Evolutionary conservation across 2,888 invertebrate species (phyloP), one percentile per base, ranked within the genome.

Genomic region (Mesodorylaimus sp.): DNA sequence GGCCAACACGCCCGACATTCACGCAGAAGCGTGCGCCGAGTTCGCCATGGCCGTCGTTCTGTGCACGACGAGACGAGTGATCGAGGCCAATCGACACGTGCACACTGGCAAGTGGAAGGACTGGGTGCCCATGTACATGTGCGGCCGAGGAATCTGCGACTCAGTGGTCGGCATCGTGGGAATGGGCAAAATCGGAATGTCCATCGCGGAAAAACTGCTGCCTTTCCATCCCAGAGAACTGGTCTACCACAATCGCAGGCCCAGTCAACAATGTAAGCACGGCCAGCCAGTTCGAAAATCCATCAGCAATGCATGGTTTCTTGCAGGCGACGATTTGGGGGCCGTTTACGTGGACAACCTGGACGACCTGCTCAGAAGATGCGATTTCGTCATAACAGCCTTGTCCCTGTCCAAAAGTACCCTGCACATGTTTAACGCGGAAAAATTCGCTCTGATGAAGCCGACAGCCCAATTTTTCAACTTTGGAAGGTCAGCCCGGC

Each of bases 81-180:
- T 84, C 21, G 86, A 88, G 72, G 83, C 86, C 1, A 77, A 77
- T 53, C 50, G 55, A 16, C 54, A 55, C 13, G 57, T 62, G 10
- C 54, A 53, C 46, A 56, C 75, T 54, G 87, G 86, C 0, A 80
- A 79, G 44, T 91, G 91, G 89, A 77, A 76, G 39, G 76, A 84
- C 0, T 89, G 88, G 88, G 77, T 81, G 0, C 88, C 88, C 0
- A 74, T 79, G 51, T 88, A 84, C 81, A 80, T 89, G 80, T 84
- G 83, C 55, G 91, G 91, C 0, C 80, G 79, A 16, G 81, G 83
- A 0, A 69, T 93, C 1, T 75, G 76, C 7, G 78, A 76, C 21
- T 76, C 83, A 2, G 83, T 81, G 0, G 79, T 91, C 0, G 87
- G 88, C 7, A 77, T 62, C 26, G 79, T 79, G 2, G 87, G 87